A percentile compares a stretch with the other conserved stretches of the same genome.
Evolutionary conservation across 2,888 invertebrate genomes (phyloP).

Genomic region (Spodoptera exigua): DNA sequence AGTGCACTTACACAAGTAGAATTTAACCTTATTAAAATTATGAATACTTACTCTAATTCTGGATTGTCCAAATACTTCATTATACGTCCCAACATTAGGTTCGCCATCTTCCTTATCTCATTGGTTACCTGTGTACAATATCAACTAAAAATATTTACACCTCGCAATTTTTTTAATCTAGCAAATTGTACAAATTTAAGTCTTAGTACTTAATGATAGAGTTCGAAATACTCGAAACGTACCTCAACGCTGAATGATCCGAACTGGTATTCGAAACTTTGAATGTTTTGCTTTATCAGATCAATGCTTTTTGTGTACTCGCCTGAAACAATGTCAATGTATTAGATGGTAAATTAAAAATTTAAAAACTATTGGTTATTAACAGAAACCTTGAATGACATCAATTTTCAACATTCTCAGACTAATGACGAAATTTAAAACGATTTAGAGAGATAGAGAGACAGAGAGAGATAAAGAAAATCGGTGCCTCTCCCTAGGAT

Average conservation of each 20-base stretch:
- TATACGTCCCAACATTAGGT: constrained; percentile 88
- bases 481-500: too few relatives aligned
- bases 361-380: too few relatives aligned
- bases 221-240: constrained; percentile 23
- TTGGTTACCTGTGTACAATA: constrained; percentile 83
- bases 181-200: too few relatives aligned
- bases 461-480: too few relatives aligned
- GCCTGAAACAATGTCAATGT: constrained; percentile 59
- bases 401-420: too few relatives aligned
- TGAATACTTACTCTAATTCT: constrained; percentile 75
- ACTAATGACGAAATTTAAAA: too few relatives aligned
- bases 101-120: constrained; percentile 91
- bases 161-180: too few relatives aligned
- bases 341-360: too few relatives aligned
- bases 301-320: constrained; percentile 81
- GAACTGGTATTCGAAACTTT: constrained; percentile 89
- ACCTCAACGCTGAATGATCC: constrained; percentile 91
- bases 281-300: constrained; percentile 88
- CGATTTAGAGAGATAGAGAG: too few relatives aligned
- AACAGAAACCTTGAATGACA: too few relatives aligned
- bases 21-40: neutral
- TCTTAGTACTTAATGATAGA: too few relatives aligned
- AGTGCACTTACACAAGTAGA: too few relatives aligned
- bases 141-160: neutral
- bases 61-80: constrained; percentile 72